Evolutionary conservation across 1,140 invertebrate species (phyloP).

Genomic region (Leguminivora glycinivorella): DNA sequence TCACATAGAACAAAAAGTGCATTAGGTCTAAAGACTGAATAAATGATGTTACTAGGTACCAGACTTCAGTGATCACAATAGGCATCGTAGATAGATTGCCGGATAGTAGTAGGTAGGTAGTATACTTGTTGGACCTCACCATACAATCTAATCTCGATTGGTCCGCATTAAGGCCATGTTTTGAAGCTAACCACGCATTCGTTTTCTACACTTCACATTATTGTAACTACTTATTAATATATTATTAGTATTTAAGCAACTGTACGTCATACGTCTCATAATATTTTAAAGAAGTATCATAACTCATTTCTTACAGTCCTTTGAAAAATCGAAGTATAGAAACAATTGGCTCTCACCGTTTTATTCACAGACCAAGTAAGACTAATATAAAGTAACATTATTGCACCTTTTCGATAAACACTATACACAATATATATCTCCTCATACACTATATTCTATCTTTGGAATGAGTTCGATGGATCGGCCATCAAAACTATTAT

Average conservation of each 20-base stretch:
- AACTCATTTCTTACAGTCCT: constrained; percentile 49
- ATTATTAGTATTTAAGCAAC: constrained; percentile 23
- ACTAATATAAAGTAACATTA: constrained; percentile 34
- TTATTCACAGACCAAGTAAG: constrained; percentile 10
- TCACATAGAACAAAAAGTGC: constrained; percentile 31
- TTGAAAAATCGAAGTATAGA: constrained; percentile 33
- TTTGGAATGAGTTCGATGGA: constrained; percentile 67
- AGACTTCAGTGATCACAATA: constrained; percentile 32
- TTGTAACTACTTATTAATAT: constrained; percentile 1
- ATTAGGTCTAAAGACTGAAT: constrained; percentile 28
- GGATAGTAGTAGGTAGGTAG: constrained; percentile 9
- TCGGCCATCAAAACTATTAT: constrained; percentile 45
- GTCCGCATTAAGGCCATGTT: constrained; percentile 66
- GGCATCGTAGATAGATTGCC: constrained; percentile 25
- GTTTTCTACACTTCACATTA: constrained; percentile 11
- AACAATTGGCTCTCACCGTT: constrained; percentile 33
- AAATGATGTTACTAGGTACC: constrained; percentile 37
- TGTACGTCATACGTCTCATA: constrained; percentile 12
- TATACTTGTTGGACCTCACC: constrained; percentile 45
- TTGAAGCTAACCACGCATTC: constrained; percentile 26
- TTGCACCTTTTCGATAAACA: constrained; percentile 45
- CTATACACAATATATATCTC: constrained; percentile 39
- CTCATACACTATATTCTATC: constrained; percentile 46
- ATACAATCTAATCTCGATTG: constrained; percentile 52
- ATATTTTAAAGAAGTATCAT: background rate